A percentile compares a stretch with the other conserved stretches of the same genome.
Conservation (phyloP, 2,888 invertebrate genomes). For the Ophioninae sp. region DNA sequence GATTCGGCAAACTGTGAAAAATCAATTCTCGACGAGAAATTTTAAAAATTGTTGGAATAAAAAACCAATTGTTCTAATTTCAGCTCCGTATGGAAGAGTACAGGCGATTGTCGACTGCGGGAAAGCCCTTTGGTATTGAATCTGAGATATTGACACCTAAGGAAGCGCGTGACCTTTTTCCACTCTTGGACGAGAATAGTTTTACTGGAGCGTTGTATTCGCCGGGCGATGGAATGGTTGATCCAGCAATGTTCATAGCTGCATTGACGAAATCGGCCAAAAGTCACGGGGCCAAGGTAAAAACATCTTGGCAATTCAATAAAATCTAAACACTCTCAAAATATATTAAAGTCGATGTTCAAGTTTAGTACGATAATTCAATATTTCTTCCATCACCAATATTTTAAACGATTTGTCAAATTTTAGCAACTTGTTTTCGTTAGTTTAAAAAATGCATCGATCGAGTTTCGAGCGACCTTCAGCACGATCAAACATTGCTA, state of each 20-base stretch:
- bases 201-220: slow-evolving; percentile 90
- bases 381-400: background rate
- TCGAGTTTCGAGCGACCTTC: background rate
- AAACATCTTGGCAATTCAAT: slow-evolving; percentile 44
- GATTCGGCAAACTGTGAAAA: background rate
- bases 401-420: background rate
- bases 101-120: slow-evolving; percentile 89
- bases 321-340: background rate
- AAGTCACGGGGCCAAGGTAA: slow-evolving; percentile 87
- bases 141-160: slow-evolving; percentile 87
- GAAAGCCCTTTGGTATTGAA: slow-evolving; percentile 89
- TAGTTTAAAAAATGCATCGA: too few relatives aligned
- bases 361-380: background rate
- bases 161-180: slow-evolving; percentile 90
- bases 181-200: slow-evolving; percentile 88
- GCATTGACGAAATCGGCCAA: slow-evolving; percentile 89
- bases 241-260: slow-evolving; percentile 91
- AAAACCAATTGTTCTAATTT: slow-evolving; percentile 7
- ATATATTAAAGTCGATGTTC: background rate
- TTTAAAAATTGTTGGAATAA: background rate
- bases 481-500: background rate
- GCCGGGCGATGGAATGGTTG: slow-evolving; percentile 92
- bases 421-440: background rate
- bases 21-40: background rate
- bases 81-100: slow-evolving; percentile 92